A percentile compares a stretch with the other conserved stretches of the same genome.
Evolutionary conservation across 2,888 invertebrate species (phyloP).

Genomic region (Ophioninae sp.): DNA sequence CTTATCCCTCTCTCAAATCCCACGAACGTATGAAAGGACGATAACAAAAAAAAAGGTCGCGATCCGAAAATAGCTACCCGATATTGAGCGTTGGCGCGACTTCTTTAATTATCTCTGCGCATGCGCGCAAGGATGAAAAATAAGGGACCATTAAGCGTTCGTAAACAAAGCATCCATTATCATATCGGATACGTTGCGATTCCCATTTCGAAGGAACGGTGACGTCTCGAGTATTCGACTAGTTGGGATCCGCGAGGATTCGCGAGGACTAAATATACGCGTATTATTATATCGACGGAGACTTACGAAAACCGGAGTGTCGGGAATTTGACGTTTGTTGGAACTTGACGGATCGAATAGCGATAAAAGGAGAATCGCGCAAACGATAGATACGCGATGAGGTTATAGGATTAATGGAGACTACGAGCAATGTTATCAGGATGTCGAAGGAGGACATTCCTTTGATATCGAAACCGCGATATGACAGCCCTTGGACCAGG

Average conservation of each 20-base stretch:
- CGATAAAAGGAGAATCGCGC: neutral
- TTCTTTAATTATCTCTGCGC: neutral
- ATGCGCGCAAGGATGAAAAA: neutral
- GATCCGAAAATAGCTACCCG: neutral
- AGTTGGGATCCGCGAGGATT: neutral
- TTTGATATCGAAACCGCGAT: slow-evolving; percentile 85
- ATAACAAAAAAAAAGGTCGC: neutral
- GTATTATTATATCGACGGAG: neutral
- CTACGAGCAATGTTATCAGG: slow-evolving; percentile 82
- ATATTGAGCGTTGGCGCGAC: neutral
- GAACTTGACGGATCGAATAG: neutral
- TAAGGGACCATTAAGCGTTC: neutral
- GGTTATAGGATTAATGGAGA: slow-evolving; percentile 74
- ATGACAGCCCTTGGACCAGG: slow-evolving; percentile 85
- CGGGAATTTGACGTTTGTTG: slow-evolving; percentile 27
- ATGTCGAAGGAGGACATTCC: slow-evolving; percentile 87
- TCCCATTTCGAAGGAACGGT: neutral
- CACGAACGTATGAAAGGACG: neutral
- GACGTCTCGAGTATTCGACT: neutral
- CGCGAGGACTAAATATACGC: neutral
- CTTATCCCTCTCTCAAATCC: neutral
- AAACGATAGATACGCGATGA: slow-evolving; percentile 54
- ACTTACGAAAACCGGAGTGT: slow-evolving; percentile 40
- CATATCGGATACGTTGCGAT: neutral
- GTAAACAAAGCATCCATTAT: neutral